Evolutionary conservation across 2,797 vertebrate genomes (phyloP).

Genomic region (Sternarchorhynchus goeldii): DNA sequence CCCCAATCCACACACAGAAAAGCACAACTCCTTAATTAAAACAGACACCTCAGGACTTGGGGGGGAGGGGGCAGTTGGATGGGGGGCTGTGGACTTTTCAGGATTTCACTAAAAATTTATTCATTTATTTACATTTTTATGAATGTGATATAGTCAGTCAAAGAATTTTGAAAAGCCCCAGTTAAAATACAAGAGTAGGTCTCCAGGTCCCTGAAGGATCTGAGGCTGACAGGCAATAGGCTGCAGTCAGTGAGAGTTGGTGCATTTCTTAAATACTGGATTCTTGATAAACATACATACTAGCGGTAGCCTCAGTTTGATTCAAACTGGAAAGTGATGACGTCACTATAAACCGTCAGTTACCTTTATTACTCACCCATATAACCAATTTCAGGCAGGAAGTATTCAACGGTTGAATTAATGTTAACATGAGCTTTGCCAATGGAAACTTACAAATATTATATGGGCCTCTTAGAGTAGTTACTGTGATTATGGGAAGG

Average conservation of each 20-base stretch:
- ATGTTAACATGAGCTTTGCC: no score
- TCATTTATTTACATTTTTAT: not conserved
- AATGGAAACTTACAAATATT: no score
- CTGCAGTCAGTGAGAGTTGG: not conserved
- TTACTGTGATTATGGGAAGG: no score
- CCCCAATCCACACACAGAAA: constrained; percentile 33
- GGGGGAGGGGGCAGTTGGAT: not conserved
- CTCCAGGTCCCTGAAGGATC: not conserved
- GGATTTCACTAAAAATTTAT: no score
- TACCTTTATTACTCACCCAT: not conserved
- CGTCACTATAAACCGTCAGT: not conserved
- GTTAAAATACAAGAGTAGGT: not conserved
- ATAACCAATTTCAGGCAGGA: not conserved
- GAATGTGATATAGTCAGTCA: not conserved
- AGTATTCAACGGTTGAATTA: no score
- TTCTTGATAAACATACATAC: no score
- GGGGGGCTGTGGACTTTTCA: no score
- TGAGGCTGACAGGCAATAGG: not conserved
- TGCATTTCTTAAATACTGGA: no score
- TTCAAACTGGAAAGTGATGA: no score
- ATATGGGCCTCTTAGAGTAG: no score
- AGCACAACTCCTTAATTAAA: constrained; percentile 49
- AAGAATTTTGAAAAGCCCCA: not conserved
- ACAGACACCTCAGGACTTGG: constrained; percentile 27
- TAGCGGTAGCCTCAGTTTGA: no score